Base-by-base conservation (phyloP, 2,113 vertebrate genomes). In the Dicaeum eximium region DNA sequence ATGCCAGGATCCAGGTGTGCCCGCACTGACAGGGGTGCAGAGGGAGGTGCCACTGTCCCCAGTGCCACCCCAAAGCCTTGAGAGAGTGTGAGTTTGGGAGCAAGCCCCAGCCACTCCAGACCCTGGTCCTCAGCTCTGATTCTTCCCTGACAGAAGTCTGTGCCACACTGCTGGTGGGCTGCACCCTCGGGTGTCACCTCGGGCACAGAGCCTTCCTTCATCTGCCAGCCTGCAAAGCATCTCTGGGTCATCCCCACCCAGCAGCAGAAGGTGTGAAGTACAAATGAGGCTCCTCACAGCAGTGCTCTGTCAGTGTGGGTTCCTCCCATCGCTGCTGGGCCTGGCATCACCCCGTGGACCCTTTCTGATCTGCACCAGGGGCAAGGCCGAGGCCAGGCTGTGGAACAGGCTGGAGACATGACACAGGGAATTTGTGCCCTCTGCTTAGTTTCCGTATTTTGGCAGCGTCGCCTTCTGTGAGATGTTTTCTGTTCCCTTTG, bases 401-500 rank as follows among this genome's bases (percentile, higher is more conserved):
- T 33, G 70, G 81, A 83, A 31, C 72, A 67, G 80, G 51, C n/a
- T 40, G 62, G 92, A 94, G 85, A 69, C 91, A 75, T 77, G 94
- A 92, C 95, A 96, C 88, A 91, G 80, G 74, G 90, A 92, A 75
- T 94, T 96, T 70, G 65, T 94, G 91, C 94, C 80, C 93, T 97
- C 96, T 78, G 90, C 93, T 96, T 90, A 13, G 33, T 87, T 96
- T 97, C 97, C 94, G 53, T 77, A 58, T 95, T 94, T 96, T 88
- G 93, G 97, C 95, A 96, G 92, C 91, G 35, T 64, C 40, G 42
- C 92, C 73, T 88, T 81, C 88, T 96, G 85, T 94, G 94, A 94
- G 93, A 96, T 97, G 93, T 94, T 97, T 96, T 96, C 90, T 94
- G 83, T 97, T 97, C 88, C 91, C 91, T 90, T 14, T 47, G 60